Percentiles rank a stretch among this genome's conserved stretches.
Conservation (phyloP, 1,140 invertebrate genomes). For the Bombus waltoni region DNA sequence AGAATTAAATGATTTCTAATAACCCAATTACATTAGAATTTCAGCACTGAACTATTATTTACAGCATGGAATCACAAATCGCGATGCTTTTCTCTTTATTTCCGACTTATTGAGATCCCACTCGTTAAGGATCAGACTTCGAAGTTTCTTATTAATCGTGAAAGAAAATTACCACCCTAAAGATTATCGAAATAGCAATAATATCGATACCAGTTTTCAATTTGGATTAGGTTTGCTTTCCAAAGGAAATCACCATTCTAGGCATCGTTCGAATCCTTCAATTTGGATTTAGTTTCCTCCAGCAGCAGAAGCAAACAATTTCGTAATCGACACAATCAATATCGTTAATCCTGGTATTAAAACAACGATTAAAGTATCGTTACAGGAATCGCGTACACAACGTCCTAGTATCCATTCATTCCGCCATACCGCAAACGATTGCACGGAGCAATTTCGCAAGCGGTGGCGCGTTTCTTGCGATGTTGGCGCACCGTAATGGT, state of each 20-base stretch:
- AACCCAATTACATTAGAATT: too few species aligned
- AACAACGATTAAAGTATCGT: conserved; percentile 27
- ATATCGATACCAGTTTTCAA: too few species aligned
- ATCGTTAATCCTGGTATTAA: conserved; percentile 7
- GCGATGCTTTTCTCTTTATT: too few species aligned
- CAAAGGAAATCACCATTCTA: background rate
- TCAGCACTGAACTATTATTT: too few species aligned
- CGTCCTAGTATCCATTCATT: background rate
- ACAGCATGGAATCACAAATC: too few species aligned
- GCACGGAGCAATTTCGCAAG: conserved; percentile 9
- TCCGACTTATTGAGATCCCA: too few species aligned
- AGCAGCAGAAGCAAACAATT: background rate
- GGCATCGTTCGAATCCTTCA: background rate
- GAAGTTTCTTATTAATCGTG: too few species aligned
- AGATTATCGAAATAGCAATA: too few species aligned
- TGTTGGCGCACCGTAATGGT: conserved; percentile 20
- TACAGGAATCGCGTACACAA: background rate
- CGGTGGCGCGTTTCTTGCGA: conserved; percentile 16
- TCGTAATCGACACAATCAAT: background rate
- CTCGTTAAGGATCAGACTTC: too few species aligned
- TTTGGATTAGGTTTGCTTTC: too few species aligned
- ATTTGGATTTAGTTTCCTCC: background rate
- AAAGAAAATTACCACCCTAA: too few species aligned
- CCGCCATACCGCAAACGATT: conserved; percentile 18
- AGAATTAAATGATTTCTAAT: too few species aligned